These are phyloP conservation scores for Megaleporinus macrocephalus DNA, from an alignment of 2,113 vertebrate species.

Conservation along the genomic window DNA sequence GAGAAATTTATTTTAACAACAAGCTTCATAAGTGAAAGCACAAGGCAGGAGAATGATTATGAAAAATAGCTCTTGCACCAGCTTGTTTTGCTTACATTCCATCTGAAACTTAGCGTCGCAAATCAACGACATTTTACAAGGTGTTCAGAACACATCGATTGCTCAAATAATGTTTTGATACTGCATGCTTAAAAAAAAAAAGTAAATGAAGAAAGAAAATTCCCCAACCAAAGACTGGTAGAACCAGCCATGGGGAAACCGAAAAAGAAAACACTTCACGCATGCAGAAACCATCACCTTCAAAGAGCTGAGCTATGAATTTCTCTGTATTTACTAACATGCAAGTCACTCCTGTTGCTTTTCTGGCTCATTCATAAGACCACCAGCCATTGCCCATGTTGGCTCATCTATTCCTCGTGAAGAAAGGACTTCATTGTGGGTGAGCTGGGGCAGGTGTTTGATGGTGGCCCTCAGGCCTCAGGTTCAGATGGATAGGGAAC, in stretches of 20 bases:
- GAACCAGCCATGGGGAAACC: conserved; percentile 49
- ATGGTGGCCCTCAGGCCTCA: conserved; percentile 46
- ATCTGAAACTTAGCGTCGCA: conserved; percentile 37
- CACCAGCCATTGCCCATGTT: conserved; percentile 27
- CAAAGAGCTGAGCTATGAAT: conserved; percentile 27
- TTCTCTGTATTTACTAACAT: conserved; percentile 31
- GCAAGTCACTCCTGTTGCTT: conserved; percentile 5
- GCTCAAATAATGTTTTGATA: conserved; percentile 41
- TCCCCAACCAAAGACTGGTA: conserved; percentile 52
- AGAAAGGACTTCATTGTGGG: conserved; percentile 49
- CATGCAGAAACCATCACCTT: conserved; percentile 20
- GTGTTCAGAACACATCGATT: conserved; percentile 35
- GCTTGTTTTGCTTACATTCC: conserved; percentile 54
- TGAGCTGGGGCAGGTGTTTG: conserved; percentile 51
- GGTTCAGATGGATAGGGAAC: conserved; percentile 59
- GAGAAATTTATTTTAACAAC: neutral
- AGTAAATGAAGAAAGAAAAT: neutral
- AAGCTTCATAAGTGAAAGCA: neutral
- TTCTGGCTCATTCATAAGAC: conserved; percentile 13
- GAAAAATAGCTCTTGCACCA: conserved; percentile 5
- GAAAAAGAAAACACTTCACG: conserved; percentile 31
- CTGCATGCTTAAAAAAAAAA: conserved; percentile 34
- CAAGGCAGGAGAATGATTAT: neutral
- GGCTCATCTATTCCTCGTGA: conserved; percentile 29
- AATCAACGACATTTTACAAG: conserved; percentile 51